Evolutionary conservation across 2,888 invertebrate genomes (phyloP).

Genomic region (Eulithis prunata): DNA sequence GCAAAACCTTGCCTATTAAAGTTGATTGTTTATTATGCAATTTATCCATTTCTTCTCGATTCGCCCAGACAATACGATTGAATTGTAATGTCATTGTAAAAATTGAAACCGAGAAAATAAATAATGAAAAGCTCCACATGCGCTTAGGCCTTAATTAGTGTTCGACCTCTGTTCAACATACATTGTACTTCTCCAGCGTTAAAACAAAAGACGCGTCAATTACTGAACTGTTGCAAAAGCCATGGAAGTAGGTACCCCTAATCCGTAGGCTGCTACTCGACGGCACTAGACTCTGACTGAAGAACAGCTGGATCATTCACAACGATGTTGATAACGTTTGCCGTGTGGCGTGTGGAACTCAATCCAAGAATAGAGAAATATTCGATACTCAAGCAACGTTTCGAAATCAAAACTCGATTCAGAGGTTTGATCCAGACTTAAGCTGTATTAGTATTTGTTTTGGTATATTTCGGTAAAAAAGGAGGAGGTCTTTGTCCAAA

Average conservation of each 20-base stretch:
- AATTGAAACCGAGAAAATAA: background rate
- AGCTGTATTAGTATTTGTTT: too few species aligned
- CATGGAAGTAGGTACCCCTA: slow-evolving; percentile 9
- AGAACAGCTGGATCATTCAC: slow-evolving; percentile 9
- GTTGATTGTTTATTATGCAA: too few species aligned
- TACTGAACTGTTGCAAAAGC: slow-evolving; percentile 12
- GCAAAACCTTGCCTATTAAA: too few species aligned
- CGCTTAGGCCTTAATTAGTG: slow-evolving; percentile 25
- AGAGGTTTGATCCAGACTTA: too few species aligned
- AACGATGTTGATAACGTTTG: background rate
- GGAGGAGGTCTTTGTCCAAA: too few species aligned
- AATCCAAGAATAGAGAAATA: too few species aligned
- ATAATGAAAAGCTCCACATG: background rate
- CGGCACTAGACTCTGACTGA: background rate
- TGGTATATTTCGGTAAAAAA: too few species aligned
- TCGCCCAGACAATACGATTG: too few species aligned
- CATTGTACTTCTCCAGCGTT: slow-evolving; percentile 11
- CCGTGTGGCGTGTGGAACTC: too few species aligned
- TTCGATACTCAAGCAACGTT: too few species aligned
- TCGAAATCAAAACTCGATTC: too few species aligned
- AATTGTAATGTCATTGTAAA: background rate
- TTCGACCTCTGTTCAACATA: slow-evolving; percentile 18
- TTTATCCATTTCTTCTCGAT: too few species aligned
- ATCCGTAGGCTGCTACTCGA: slow-evolving; percentile 13
- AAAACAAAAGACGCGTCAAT: slow-evolving; percentile 24